phyloP scores from a whole-genome alignment of 92 coral and sea anemone genomes.

The Epizoanthus fatuus region DNA sequence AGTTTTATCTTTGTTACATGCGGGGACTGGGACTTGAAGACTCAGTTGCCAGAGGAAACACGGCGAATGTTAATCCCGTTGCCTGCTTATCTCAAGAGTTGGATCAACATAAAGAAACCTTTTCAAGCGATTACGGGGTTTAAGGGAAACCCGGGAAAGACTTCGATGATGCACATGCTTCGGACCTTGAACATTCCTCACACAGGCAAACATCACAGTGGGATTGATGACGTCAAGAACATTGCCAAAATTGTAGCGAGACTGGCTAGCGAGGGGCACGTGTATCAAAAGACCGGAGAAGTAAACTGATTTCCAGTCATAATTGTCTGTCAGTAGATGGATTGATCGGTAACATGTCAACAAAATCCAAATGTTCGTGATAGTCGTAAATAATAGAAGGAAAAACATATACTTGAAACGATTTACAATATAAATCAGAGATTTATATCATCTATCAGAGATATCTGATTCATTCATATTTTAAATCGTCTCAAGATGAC shows the following conservation, averaged over 20 bases:
- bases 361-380: too few species aligned
- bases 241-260: conserved; percentile 33
- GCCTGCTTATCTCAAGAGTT: conserved; percentile 26
- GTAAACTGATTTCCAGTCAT: background rate
- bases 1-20: conserved; percentile 36
- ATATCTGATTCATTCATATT: too few species aligned
- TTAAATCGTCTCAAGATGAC: too few species aligned
- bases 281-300: conserved; percentile 33
- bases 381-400: too few species aligned
- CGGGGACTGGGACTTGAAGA: conserved; percentile 43
- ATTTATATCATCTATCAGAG: too few species aligned
- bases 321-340: too few species aligned
- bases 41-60: conserved; percentile 23
- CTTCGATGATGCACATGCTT: conserved; percentile 22
- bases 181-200: conserved; percentile 14
- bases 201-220: conserved; percentile 40
- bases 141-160: conserved; percentile 24
- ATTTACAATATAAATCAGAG: too few species aligned
- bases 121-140: conserved; percentile 11
- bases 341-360: too few species aligned
- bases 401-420: too few species aligned
- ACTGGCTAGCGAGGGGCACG: conserved; percentile 35
- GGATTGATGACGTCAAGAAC: conserved; percentile 34
- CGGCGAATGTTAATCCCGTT: background rate
- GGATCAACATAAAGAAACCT: conserved; percentile 43